phyloP scores from a whole-genome alignment of 1,140 invertebrate species.

The Anthonomus grandis region DNA sequence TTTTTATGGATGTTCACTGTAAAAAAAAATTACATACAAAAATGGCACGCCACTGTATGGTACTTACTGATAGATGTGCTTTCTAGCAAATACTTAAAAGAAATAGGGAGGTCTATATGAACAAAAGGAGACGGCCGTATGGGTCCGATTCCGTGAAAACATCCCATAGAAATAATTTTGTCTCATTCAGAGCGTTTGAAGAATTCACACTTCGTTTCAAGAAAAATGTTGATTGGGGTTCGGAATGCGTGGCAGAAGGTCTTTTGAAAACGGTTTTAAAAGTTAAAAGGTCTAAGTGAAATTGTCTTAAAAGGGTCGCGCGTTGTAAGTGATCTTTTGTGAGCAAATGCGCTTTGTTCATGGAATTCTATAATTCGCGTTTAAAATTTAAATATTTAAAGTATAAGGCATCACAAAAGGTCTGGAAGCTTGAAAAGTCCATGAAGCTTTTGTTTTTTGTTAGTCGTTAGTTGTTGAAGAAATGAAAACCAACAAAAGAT shows the following conservation, averaged over 20 bases:
- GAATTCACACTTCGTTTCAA: not conserved
- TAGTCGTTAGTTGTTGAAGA: too few relatives aligned
- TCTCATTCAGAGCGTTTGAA: not conserved
- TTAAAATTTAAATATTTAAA: too few relatives aligned
- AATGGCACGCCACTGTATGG: not conserved
- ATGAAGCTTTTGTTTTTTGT: too few relatives aligned
- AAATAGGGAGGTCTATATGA: not conserved
- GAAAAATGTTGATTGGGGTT: not conserved
- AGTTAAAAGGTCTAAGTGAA: not conserved
- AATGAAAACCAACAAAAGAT: too few relatives aligned
- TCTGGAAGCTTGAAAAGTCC: too few relatives aligned
- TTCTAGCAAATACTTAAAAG: not conserved
- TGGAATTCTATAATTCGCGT: too few relatives aligned
- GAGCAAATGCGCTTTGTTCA: too few relatives aligned
- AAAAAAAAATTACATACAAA: too few relatives aligned
- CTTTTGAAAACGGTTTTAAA: too few relatives aligned
- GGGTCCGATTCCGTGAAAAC: not conserved
- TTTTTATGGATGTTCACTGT: too few relatives aligned
- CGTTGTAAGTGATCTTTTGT: too few relatives aligned
- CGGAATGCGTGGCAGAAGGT: not conserved
- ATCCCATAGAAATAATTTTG: not conserved
- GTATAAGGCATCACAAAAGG: too few relatives aligned
- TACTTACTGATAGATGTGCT: not conserved
- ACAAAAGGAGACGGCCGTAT: not conserved
- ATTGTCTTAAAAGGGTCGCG: not conserved